Conservation (phyloP, 1,140 invertebrate genomes). For the Hylaeus volcanicus region DNA sequence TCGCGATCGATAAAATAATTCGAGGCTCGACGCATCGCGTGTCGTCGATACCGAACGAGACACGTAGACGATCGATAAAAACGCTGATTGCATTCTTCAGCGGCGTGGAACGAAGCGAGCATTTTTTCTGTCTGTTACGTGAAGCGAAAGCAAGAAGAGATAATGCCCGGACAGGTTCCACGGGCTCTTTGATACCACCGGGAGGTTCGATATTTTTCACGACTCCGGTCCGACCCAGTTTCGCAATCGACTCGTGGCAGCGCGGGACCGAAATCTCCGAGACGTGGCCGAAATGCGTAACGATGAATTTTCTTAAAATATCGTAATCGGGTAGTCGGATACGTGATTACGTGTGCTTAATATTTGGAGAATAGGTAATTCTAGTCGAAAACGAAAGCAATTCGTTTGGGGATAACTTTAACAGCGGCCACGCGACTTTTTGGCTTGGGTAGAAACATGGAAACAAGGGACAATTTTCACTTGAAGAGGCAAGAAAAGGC, state of each 20-base stretch:
- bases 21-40: background rate
- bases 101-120: slow-evolving; percentile 18
- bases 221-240: slow-evolving; percentile 25
- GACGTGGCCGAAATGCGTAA: too few species aligned
- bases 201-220: slow-evolving; percentile 10
- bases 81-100: slow-evolving; percentile 22
- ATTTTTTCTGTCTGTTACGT: background rate
- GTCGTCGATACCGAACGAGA: background rate
- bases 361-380: too few species aligned
- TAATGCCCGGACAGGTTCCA: slow-evolving; percentile 22
- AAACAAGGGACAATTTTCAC: too few species aligned
- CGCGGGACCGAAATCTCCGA: too few species aligned
- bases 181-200: background rate
- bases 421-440: too few species aligned
- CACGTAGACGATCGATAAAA: slow-evolving; percentile 11
- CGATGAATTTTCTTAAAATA: too few species aligned
- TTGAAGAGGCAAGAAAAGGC: too few species aligned
- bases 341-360: too few species aligned
- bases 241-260: background rate
- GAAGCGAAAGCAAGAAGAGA: slow-evolving; percentile 30
- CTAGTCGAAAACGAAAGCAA: too few species aligned
- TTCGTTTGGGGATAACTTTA: too few species aligned
- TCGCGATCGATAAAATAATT: slow-evolving; percentile 6
- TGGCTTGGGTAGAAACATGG: too few species aligned
- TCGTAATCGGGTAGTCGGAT: too few species aligned